Base-by-base conservation (phyloP, 2,797 vertebrate species). In the Podarcis siculus region DNA sequence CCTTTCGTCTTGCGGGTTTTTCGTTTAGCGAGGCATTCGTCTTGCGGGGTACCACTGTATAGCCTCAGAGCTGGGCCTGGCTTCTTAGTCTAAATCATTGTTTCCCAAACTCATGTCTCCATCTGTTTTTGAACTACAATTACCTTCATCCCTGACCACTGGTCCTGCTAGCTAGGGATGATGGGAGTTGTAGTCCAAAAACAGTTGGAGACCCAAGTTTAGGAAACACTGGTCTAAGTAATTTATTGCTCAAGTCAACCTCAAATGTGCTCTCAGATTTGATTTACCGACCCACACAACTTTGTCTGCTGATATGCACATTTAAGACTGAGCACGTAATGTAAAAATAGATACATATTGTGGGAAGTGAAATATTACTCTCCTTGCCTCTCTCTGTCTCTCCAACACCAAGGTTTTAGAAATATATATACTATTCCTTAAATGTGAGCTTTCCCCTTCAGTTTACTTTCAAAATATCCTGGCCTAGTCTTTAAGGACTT, bases 391-490 rank as follows among this genome's bases (percentile, higher is more conserved):
- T 55, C 49, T 15, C 49, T 55, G 13, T 55, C 49, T 55, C 25
- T 69, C 67, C 25, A 69, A 30, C 27, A 69, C 30, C 17, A 35
- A 37, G 32, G 3, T 37, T 6, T 21, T 35, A 37, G 19, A 75
- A 12, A 13, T 69, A 69, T 2, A 64, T 64, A 64, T 64, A 64
- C 61, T 64, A 27, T 64, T 94, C 82, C 91, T 94, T 91, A 92
- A 79, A 82, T 92, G 91, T 89, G 87, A 89, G 87, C 86, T 30
- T 1, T 13, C 79, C 90, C 89, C 86, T 90, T 89, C 67, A 45
- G 67, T 8, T 21, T 2, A 35, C 84, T 89, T 86, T 69, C n/a
- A 23, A 32, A 75, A 49, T 73, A 77, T 78, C 37, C n/a, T 49
- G 21, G 83, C 92, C 85, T 82, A 61, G 37, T 19, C 75, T 91